Base-by-base conservation (phyloP, 2,888 invertebrate genomes). In the Nephrocerus scutellatus region DNA sequence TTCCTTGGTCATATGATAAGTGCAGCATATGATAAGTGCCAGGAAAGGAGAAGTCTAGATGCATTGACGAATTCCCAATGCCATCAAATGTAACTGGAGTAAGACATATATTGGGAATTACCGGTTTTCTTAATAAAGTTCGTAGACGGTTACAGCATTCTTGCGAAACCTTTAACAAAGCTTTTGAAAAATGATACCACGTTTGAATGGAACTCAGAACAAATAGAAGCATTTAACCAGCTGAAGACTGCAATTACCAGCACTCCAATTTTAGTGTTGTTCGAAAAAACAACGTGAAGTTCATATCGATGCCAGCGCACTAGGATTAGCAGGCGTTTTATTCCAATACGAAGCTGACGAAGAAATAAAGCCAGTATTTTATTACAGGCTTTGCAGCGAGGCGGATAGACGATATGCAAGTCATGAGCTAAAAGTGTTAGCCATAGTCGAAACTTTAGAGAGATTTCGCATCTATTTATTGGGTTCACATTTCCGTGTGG, bases 391-490 rank as follows among this genome's bases (percentile, higher is more conserved):
- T 21, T 59, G 55, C 6, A 57, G 56, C 0, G 46, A 41, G 1
- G 52, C 57, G 1, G 64, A 68, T 48, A 41, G 49, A 8, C 55
- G 51, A 14, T 66, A 61, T 39, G 56, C 58, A 14, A 57, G 57
- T 1, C 57, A 62, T 16, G 68, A 71, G 20, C 37, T 64, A 15
- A 69, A 66, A 43, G 56, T 55, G 1, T 43, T 69, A 6, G 66
- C 67, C 0, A 55, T 59, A 21, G 58, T 51, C 0, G 52, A 44
- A 19, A 49, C 55, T 0, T 26, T 64, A 16, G 39, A 47, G 10
- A 50, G 59, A 30, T 64, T 67, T 44, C 37, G 62, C 24, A 48
- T 55, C 0, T 68, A 63, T 23, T 21, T 67, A 1, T 44, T 57
- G 5, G 63, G 62, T 2, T 49, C 39, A 14, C 55, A 15, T 1